Evolutionary conservation across 2,113 vertebrate genomes (phyloP), one percentile per base, ranked within the genome.

Genomic region (Mesocricetus auratus): DNA sequence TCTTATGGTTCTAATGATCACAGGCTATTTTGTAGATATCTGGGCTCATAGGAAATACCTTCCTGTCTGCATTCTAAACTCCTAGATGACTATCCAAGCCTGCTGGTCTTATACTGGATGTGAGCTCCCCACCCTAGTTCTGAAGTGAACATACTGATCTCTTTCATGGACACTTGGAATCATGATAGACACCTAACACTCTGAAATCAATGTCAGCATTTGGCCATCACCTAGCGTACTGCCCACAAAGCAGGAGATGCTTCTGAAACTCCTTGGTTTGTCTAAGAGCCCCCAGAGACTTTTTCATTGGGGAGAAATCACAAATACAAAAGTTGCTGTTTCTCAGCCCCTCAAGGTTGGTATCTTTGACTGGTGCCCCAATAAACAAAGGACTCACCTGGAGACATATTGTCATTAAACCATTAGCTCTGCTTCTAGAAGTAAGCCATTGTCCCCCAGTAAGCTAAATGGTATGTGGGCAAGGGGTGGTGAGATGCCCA

Each of bases 361-460:
- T 56, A 19, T 50, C 39, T 91, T 74, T 68, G 58, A 79, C 69
- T 50, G 31, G 73, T 16, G 7, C 45, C 58, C 29, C 66, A 39
- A 88, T 60, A 50, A 58, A 0, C 73, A 58, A 53, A 0, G 77
- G 7, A 78, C 94, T 86, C 26, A 0, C 0, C 0, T 0, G 0
- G 60, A 85, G 73, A 17, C 0, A 16, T 31, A 5, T 39, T 66
- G 16, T 87, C 71, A 33, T 11, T 66, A 42, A 79, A 36, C 58
- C 85, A 88, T 39, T 47, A 89, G 86, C 33, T 74, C 39, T 56
- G 33, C 53, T 56, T 45, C 75, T 71, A 89, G 96, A 96, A 89
- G 10, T 91, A 36, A 0, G 0, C 56, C 97, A 85, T 90, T 93
- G 86, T 97, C 97, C 97, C 90, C 42, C 29, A 68, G 16, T 90